Base-by-base conservation (phyloP, 2,888 invertebrate genomes). In the Pachydiplax longipennis region DNA sequence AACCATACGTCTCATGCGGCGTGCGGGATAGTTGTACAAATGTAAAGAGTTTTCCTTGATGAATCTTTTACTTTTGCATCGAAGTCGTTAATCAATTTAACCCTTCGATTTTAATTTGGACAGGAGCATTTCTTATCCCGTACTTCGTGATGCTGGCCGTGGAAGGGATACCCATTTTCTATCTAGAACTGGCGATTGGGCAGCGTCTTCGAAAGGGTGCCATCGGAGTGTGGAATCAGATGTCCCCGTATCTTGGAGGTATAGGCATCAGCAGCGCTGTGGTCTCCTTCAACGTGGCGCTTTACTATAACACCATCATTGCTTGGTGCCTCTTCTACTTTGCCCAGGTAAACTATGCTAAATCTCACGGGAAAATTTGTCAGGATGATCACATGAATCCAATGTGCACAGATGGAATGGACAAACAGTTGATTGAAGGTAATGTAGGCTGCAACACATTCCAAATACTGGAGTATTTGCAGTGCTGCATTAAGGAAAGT, bases 321-420 rank as follows among this genome's bases (percentile, higher is more conserved):
- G 99, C 99, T 91, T 99, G 99, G 99, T 99, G 99, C 94, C 95
- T 99, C 93, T 98, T 98, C 94, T 99, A 99, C 94, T 97, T 99
- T 93, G 97, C 97, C 92, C 97, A 98, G 94, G 95, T 94, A 92
- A 93, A 92, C 91, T 0, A 80, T 44, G 31, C 15, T 53, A 13
- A 53, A 53, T 15, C 4, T 53, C 53, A 18, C 53, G 1, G 3
- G 2, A 18, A 53, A 4, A 53, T 18, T 18, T 44, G 6, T 44
- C 6, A 10, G 44, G 44, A 44, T 1, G 44, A 44, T 44, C 10
- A 10, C 10, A 10, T 10, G 10, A 44, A 44, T 10, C 6, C 44
- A 44, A 44, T 10, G 10, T 44, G 6, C 10, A 10, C 44, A 10
- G 44, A 44, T 10, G 44, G 6, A 44, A 44, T 44, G 44, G 44